These are phyloP conservation scores for Drosophila pseudotalamancana DNA, from an alignment of 2,888 invertebrate species.

Conservation along the genomic window DNA sequence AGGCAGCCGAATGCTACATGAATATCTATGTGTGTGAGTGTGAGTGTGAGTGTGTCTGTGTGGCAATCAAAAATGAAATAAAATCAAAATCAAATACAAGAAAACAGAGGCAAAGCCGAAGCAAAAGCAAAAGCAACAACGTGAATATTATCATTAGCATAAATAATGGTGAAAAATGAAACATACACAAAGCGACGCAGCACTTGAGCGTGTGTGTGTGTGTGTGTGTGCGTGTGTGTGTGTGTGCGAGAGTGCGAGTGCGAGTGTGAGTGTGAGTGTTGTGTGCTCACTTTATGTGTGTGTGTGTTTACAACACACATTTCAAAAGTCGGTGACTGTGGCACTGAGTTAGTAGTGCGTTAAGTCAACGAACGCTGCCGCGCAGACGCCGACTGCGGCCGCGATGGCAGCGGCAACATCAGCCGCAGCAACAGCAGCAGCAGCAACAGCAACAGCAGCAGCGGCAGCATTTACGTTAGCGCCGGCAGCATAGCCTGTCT, in stretches of 20 bases:
- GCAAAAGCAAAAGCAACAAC: constrained; percentile 54
- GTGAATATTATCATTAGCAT: constrained; percentile 68
- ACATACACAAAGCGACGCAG: constrained; percentile 36
- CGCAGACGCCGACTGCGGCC: constrained; percentile 60
- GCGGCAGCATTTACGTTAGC: constrained; percentile 31
- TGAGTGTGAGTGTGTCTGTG: constrained; percentile 21
- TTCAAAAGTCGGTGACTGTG: constrained; percentile 83
- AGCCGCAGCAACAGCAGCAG: constrained; percentile 25
- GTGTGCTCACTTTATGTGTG: constrained; percentile 19
- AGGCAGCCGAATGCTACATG: constrained; percentile 4
- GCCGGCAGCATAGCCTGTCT: constrained; percentile 35
- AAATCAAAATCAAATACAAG: constrained; percentile 16
- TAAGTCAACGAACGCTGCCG: constrained; percentile 82
- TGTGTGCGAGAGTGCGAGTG: constrained; percentile 10
- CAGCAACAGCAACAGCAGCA: constrained; percentile 15
- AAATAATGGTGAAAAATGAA: constrained; percentile 68
- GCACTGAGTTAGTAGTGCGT: constrained; percentile 84
- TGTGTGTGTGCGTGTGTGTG: constrained; percentile 3
- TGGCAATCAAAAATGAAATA: constrained; percentile 17
- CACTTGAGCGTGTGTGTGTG: constrained; percentile 18
- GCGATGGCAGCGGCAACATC: constrained; percentile 31
- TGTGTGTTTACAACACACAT: constrained; percentile 75
- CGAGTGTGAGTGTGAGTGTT: constrained; percentile 11
- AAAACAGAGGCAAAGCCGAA: constrained; percentile 47
- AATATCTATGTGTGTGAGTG: background rate